phyloP scores from a whole-genome alignment of 2,888 invertebrate species.

The Drosophila maculinotata region DNA sequence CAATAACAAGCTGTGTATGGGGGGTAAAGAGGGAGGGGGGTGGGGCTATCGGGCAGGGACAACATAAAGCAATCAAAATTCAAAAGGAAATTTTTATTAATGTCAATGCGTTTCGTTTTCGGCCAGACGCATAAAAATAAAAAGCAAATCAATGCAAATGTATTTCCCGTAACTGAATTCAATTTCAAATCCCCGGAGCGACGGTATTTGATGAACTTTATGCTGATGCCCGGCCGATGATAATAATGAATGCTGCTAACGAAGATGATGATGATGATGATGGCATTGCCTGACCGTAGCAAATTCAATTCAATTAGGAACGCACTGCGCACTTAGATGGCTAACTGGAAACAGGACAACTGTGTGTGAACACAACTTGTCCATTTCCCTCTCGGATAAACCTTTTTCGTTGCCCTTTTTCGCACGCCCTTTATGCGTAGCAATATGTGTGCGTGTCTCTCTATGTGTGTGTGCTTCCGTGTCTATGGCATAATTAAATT shows the following conservation, averaged over 20 bases:
- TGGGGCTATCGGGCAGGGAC: not conserved
- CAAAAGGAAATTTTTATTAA: slow-evolving; percentile 82
- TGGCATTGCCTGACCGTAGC: slow-evolving; percentile 70
- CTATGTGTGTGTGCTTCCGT: slow-evolving; percentile 25
- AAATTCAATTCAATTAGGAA: slow-evolving; percentile 81
- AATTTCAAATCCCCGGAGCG: slow-evolving; percentile 71
- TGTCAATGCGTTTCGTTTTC: slow-evolving; percentile 70
- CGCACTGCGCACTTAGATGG: slow-evolving; percentile 56
- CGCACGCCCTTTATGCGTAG: slow-evolving; percentile 35
- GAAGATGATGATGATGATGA: slow-evolving; percentile 22
- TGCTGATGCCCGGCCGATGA: slow-evolving; percentile 28
- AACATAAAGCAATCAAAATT: slow-evolving; percentile 80
- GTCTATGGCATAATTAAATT: slow-evolving; percentile 75
- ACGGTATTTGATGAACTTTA: slow-evolving; percentile 32
- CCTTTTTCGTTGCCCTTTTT: slow-evolving; percentile 62
- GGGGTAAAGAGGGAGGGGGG: not conserved
- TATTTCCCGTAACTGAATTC: slow-evolving; percentile 79
- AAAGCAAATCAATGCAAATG: slow-evolving; percentile 80
- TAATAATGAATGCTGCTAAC: slow-evolving; percentile 24
- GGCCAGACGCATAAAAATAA: slow-evolving; percentile 74
- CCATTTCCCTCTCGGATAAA: slow-evolving; percentile 41
- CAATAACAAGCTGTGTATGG: slow-evolving; percentile 44
- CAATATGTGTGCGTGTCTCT: slow-evolving; percentile 11
- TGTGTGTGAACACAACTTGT: slow-evolving; percentile 1
- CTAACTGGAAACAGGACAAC: slow-evolving; percentile 26